These are phyloP conservation scores for Ascaphus truei DNA, from an alignment of 2,113 vertebrate species.

Conservation along the genomic window DNA sequence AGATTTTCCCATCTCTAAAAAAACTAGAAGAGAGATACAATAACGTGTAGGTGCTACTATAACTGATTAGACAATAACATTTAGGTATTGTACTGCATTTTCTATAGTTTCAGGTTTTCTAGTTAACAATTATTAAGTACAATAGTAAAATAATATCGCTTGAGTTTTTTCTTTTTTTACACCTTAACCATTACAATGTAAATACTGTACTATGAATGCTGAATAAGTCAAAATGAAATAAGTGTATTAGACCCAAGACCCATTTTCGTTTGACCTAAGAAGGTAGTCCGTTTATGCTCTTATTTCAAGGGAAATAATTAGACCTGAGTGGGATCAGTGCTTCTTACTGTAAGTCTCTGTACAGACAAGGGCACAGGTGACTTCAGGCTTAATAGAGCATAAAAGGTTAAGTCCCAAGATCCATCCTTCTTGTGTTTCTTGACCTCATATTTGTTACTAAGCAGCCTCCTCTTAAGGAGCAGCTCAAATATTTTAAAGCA, in stretches of 20 bases:
- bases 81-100: no score
- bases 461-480: slow-evolving; percentile 37
- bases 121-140: background rate
- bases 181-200: slow-evolving; percentile 25
- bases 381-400: slow-evolving; percentile 43
- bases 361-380: slow-evolving; percentile 25
- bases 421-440: slow-evolving; percentile 47
- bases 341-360: slow-evolving; percentile 43
- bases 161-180: slow-evolving; percentile 9
- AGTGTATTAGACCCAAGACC: slow-evolving; percentile 20
- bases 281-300: slow-evolving; percentile 3
- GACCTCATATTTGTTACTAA: slow-evolving; percentile 39
- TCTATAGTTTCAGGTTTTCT: background rate
- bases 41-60: no score
- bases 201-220: background rate
- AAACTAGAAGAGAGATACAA: no score
- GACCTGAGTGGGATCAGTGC: slow-evolving; percentile 40
- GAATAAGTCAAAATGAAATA: slow-evolving; percentile 11
- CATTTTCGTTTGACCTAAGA: slow-evolving; percentile 22
- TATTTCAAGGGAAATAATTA: slow-evolving; percentile 39
- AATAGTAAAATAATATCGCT: background rate
- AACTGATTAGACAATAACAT: no score
- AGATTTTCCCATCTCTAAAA: no score
- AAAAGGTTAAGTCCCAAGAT: slow-evolving; percentile 43
- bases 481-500: slow-evolving; percentile 48